Evolutionary conservation across 1,140 invertebrate species (phyloP), one percentile per base, ranked within the genome.

Genomic region (Eulimnadia texana): DNA sequence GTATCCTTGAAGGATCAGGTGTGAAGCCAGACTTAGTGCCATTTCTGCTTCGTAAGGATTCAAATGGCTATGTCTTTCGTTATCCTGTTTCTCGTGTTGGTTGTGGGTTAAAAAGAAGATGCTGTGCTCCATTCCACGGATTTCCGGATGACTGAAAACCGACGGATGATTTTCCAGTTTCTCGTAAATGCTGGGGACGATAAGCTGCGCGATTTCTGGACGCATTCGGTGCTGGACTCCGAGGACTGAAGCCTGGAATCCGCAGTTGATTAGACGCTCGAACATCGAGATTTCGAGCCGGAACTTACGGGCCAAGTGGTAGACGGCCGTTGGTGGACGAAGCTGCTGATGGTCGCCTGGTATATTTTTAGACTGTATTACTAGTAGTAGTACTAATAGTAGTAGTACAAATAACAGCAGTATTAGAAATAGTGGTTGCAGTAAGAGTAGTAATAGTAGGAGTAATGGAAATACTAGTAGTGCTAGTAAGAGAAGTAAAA

Each of bases 301-400:
- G 66, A 75, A 81, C 51, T 80, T 67, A 61, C 71, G 77, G 27
- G 79, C 79, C 51, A 86, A 69, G 47, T 73, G 68, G 68, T 79
- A 79, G 55, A 78, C 76, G 6, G 82, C 77, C 1, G 80, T 79
- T 19, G 73, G 78, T 0, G 86, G 86, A 62, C 82, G 77, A 28
- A 89, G 68, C 69, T 89, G 86, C 66, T 83, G 77, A 72, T 88
- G 85, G 71, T 92, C 88, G 54, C 85, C 85, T 80, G 62, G n/a
- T n/a, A n/a, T n/a, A n/a, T n/a, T n/a, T n/a, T n/a, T n/a, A n/a
- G n/a, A n/a, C n/a, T n/a, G 19, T 52, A 59, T 20, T n/a, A 50
- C 20, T 20, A 50, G n/a, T n/a, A n/a, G n/a, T n/a, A n/a, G n/a
- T n/a, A n/a, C n/a, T n/a, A n/a, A n/a, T n/a, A n/a, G n/a, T n/a